phyloP scores from a whole-genome alignment of 2,113 vertebrate species.

The Anarhynchus alexandrinus region DNA sequence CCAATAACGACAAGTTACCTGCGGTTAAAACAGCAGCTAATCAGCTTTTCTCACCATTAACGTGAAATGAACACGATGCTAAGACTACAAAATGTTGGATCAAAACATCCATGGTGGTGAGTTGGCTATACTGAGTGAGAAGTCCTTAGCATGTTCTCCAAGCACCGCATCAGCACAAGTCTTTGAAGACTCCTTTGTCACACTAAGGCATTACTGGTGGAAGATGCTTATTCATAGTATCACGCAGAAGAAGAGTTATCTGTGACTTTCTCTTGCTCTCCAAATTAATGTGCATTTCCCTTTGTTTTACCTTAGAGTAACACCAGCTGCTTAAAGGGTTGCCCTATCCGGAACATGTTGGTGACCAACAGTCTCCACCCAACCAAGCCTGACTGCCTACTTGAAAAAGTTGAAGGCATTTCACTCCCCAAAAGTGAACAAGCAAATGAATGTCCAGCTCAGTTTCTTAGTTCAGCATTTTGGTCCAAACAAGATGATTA shows the following conservation, averaged over 20 bases:
- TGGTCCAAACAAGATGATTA: neutral
- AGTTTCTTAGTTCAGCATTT: neutral
- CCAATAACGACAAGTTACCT: conserved; percentile 60
- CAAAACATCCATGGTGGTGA: neutral
- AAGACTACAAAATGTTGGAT: neutral
- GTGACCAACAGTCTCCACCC: neutral
- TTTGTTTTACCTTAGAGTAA: neutral
- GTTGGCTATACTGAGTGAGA: neutral
- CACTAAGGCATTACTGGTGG: neutral
- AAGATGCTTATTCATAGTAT: neutral
- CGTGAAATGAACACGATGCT: conserved; percentile 8
- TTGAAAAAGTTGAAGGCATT: neutral
- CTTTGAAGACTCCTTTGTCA: neutral
- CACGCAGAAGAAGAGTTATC: neutral
- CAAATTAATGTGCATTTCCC: neutral
- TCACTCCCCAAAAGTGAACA: neutral
- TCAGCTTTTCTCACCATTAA: conserved; percentile 58
- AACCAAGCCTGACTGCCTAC: neutral
- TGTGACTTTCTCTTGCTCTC: neutral
- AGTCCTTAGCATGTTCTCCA: neutral
- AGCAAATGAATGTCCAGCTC: neutral
- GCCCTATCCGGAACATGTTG: neutral
- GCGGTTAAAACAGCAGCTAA: conserved; percentile 62
- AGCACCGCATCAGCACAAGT: neutral
- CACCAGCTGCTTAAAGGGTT: neutral